These are phyloP conservation scores for Solenodon paradoxus DNA, from an alignment of 2,113 vertebrate genomes.

Conservation along the genomic window DNA sequence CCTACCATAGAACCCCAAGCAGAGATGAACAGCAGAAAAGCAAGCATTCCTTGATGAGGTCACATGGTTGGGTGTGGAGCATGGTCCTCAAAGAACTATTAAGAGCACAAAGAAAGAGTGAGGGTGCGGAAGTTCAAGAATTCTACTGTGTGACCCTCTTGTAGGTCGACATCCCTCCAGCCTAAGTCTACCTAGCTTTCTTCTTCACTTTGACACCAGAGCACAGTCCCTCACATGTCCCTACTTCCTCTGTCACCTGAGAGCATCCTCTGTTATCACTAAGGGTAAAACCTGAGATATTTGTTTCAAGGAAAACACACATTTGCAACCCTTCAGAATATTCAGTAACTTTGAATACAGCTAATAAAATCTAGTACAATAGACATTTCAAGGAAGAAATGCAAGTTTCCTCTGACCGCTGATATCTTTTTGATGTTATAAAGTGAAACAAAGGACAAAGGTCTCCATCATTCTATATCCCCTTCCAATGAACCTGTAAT, in stretches of 20 bases:
- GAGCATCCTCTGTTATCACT: background rate
- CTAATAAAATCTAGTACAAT: background rate
- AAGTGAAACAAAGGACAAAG: background rate
- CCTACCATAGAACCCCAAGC: background rate
- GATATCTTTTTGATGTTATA: background rate
- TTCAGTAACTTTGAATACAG: background rate
- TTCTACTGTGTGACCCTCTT: background rate
- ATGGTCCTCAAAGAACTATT: background rate
- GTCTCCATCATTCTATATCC: background rate
- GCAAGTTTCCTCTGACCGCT: background rate
- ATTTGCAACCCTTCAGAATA: background rate
- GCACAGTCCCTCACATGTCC: background rate
- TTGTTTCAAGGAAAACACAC: background rate
- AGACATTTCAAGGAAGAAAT: background rate
- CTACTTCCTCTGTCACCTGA: background rate
- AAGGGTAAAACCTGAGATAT: background rate
- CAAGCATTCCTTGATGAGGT: background rate
- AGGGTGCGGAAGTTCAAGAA: background rate
- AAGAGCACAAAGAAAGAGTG: background rate
- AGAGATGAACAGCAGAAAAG: background rate
- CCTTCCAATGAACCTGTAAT: background rate
- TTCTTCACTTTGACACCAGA: background rate
- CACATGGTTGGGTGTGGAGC: background rate
- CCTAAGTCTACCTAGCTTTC: background rate
- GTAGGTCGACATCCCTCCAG: background rate